Evolutionary conservation across 1,140 invertebrate species (phyloP).

Genomic region (Ditylenchus dipsaci): DNA sequence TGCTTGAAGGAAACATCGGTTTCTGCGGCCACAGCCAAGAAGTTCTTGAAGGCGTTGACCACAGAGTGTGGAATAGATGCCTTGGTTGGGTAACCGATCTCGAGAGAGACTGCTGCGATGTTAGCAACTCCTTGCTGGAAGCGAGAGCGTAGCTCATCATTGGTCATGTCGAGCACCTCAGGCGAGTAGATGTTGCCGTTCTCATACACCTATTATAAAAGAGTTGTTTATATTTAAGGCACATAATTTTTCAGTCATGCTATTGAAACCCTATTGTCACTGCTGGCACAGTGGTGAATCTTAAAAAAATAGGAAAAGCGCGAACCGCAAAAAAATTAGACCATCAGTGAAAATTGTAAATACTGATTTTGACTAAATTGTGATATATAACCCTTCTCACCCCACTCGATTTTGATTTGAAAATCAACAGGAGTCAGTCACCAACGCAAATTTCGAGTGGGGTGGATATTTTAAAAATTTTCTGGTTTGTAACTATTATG

Average conservation of each 20-base stretch:
- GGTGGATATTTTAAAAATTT: too few species aligned
- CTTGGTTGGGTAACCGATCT: conserved; percentile 88
- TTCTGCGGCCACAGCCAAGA: conserved; percentile 87
- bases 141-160: conserved; percentile 81
- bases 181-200: conserved; percentile 95
- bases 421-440: too few species aligned
- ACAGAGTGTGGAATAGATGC: conserved; percentile 94
- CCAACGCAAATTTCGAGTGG: too few species aligned
- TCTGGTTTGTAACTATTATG: too few species aligned
- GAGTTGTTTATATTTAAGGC: neutral
- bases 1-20: conserved; percentile 92
- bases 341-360: too few species aligned
- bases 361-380: too few species aligned
- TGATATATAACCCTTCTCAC: too few species aligned
- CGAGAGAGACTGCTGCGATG: conserved; percentile 84
- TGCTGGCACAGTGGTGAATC: neutral
- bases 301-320: conserved; percentile 14
- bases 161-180: conserved; percentile 92
- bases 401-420: too few species aligned
- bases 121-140: conserved; percentile 84
- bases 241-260: neutral
- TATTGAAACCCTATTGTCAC: neutral
- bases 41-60: conserved; percentile 94
- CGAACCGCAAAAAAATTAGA: too few species aligned
- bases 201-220: conserved; percentile 77